Conservation (phyloP, 2,888 invertebrate genomes). For the Alsophila aescularia region DNA sequence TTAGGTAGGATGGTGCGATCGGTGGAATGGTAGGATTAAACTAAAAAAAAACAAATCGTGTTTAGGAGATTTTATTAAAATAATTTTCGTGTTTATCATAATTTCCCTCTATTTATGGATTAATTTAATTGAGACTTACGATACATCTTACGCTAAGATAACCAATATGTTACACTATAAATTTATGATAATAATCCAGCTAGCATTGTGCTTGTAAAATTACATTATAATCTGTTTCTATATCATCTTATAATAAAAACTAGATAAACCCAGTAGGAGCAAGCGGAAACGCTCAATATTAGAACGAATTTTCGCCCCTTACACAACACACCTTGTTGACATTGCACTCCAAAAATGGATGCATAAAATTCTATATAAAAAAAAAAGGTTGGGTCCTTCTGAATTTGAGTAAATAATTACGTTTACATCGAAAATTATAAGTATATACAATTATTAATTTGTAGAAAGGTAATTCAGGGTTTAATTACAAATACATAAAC, state of each 20-base stretch:
- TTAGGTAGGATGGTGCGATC: too few relatives aligned
- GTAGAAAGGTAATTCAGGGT: too few relatives aligned
- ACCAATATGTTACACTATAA: too few relatives aligned
- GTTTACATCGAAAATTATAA: conserved; percentile 4
- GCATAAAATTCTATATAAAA: conserved; percentile 33
- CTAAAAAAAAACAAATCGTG: conserved; percentile 4
- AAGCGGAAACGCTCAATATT: too few relatives aligned
- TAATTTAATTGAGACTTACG: conserved; percentile 3
- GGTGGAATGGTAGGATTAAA: too few relatives aligned
- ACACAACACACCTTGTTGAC: conserved; percentile 28
- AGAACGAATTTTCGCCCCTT: neutral
- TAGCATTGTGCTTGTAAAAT: neutral
- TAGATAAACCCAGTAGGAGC: too few relatives aligned
- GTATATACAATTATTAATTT: neutral
- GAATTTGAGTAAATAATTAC: conserved; percentile 32
- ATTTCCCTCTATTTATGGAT: conserved; percentile 1
- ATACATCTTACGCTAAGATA: neutral
- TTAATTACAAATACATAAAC: too few relatives aligned
- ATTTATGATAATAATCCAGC: neutral
- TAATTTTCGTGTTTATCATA: conserved; percentile 24
- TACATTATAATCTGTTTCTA: conserved; percentile 1
- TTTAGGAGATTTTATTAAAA: conserved; percentile 39
- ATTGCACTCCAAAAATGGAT: conserved; percentile 28
- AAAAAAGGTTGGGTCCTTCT: conserved; percentile 19
- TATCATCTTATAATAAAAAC: neutral